Conservation (phyloP, 2,113 vertebrate species). For the Dromaius novaehollandiae region DNA sequence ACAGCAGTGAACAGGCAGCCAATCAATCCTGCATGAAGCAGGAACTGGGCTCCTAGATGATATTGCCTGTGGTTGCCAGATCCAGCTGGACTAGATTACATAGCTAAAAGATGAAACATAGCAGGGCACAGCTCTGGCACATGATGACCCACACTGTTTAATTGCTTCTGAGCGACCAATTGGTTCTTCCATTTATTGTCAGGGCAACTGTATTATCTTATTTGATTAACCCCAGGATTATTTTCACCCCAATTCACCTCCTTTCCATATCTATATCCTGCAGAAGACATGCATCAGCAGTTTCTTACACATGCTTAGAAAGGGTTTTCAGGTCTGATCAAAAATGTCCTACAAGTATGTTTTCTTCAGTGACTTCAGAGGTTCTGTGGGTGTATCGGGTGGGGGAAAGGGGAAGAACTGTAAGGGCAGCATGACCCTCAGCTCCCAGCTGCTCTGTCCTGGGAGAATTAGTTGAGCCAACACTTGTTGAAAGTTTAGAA, state of each 20-base stretch:
- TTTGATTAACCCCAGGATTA: neutral
- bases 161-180: neutral
- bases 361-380: neutral
- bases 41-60: neutral
- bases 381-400: neutral
- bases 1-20: neutral
- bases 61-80: neutral
- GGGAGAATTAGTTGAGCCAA: neutral
- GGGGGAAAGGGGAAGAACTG: neutral
- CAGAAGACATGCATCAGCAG: neutral
- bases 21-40: neutral
- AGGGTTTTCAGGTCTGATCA: neutral
- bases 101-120: neutral
- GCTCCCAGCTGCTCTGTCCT: neutral
- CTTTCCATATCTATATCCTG: neutral
- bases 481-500: neutral
- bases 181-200: neutral
- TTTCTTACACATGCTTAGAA: neutral
- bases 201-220: neutral
- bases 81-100: neutral
- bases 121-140: neutral
- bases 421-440: neutral
- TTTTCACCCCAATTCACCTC: neutral
- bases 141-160: neutral
- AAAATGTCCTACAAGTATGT: neutral